Percentiles rank a stretch among this genome's conserved stretches.
Evolutionary conservation across 2,888 invertebrate species (phyloP).

Genomic region (Bimastos eiseni): DNA sequence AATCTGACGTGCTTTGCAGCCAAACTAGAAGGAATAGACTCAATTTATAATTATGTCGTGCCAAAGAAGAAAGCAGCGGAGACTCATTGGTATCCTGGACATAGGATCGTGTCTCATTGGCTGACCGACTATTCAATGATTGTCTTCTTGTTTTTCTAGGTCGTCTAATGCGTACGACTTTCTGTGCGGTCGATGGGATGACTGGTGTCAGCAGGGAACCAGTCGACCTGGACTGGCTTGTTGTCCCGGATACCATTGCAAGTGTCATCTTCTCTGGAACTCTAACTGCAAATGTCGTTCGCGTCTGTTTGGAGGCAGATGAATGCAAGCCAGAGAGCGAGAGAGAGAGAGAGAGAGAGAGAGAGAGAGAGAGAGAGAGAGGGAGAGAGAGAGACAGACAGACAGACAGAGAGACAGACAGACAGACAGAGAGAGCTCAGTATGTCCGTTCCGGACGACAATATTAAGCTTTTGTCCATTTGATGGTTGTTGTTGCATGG

Average conservation of each 20-base stretch:
- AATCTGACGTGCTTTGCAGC: neutral
- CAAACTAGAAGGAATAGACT: neutral
- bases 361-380: no score
- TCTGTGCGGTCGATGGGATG: slow-evolving; percentile 27
- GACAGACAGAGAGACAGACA: no score
- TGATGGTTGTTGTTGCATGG: neutral
- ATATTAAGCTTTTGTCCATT: neutral
- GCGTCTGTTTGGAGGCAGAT: slow-evolving; percentile 27
- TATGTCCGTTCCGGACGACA: no score
- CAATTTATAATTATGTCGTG: neutral
- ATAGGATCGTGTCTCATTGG: no score
- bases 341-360: no score
- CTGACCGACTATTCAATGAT: neutral
- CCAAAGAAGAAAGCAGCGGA: neutral
- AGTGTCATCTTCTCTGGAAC: slow-evolving; percentile 31
- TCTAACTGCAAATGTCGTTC: slow-evolving; percentile 31
- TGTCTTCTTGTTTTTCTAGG: neutral
- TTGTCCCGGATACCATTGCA: slow-evolving; percentile 21
- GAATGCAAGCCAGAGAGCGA: no score
- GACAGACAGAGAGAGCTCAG: no score
- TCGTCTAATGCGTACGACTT: neutral
- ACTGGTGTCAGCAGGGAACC: slow-evolving; percentile 27
- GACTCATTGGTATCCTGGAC: neutral
- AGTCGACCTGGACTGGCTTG: neutral
- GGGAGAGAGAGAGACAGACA: no score